Conservation (phyloP, 2,113 vertebrate genomes). For the Rhinolophus ferrumequinum region DNA sequence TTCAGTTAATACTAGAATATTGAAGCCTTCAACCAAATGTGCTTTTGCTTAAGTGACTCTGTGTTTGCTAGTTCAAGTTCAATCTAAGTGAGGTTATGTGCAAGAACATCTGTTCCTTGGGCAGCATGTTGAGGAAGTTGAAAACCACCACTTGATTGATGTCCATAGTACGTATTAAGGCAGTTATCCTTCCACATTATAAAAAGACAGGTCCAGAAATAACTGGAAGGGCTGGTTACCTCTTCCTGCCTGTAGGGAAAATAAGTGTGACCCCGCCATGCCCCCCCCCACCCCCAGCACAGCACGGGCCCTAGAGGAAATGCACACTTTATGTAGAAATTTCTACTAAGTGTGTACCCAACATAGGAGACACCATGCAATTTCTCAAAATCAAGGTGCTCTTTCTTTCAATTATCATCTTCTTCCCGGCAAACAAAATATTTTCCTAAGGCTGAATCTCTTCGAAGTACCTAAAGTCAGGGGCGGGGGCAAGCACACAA, state of each 20-base stretch:
- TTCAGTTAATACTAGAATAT: neutral
- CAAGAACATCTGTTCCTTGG: neutral
- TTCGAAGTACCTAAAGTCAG: neutral
- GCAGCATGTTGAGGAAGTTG: neutral
- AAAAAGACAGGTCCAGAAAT: neutral
- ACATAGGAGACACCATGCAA: neutral
- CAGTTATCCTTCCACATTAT: neutral
- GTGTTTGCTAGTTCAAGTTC: neutral
- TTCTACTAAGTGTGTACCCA: neutral
- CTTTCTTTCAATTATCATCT: constrained; percentile 1
- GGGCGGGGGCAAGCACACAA: neutral
- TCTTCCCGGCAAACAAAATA: neutral
- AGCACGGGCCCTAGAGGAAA: neutral
- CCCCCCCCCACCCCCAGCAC: neutral
- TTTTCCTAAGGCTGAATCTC: neutral
- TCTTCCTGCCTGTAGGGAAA: neutral
- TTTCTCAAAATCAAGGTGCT: neutral
- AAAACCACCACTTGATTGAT: neutral
- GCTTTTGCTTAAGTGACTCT: neutral
- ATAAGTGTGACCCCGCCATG: neutral
- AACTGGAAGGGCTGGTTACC: neutral
- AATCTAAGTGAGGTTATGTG: neutral
- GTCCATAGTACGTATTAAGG: neutral
- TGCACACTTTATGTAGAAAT: neutral
- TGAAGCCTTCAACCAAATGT: neutral